Percentiles rank a stretch among this genome's conserved stretches.
These are phyloP conservation scores for Schizaphis graminum DNA, from an alignment of 2,888 invertebrate genomes.

Conservation along the genomic window DNA sequence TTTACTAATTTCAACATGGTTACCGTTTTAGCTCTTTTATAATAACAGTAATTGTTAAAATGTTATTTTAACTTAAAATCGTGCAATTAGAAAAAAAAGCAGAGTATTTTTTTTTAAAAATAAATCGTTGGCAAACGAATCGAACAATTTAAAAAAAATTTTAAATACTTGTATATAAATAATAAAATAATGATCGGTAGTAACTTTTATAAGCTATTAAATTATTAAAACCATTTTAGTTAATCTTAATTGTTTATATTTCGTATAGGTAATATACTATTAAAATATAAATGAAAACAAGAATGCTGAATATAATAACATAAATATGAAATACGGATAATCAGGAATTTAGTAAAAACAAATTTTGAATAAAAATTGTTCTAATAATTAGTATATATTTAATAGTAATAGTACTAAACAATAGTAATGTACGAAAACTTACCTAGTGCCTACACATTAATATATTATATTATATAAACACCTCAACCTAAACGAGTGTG, in stretches of 20 bases:
- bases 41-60: neutral
- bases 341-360: neutral
- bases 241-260: neutral
- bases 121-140: neutral
- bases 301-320: neutral
- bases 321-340: neutral
- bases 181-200: neutral
- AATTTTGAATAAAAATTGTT: neutral
- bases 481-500: neutral
- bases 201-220: neutral
- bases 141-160: neutral
- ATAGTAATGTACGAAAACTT: neutral
- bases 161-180: neutral
- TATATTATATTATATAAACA: neutral
- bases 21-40: neutral
- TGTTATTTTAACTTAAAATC: neutral
- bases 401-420: neutral
- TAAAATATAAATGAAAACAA: neutral
- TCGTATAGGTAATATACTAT: neutral
- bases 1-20: neutral
- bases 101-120: neutral
- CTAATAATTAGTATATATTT: neutral
- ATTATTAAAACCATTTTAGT: neutral
- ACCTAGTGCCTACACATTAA: no score
- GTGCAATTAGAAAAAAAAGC: neutral